Conservation (phyloP, 2,797 vertebrate genomes). For the Peromyscus attwateri region DNA sequence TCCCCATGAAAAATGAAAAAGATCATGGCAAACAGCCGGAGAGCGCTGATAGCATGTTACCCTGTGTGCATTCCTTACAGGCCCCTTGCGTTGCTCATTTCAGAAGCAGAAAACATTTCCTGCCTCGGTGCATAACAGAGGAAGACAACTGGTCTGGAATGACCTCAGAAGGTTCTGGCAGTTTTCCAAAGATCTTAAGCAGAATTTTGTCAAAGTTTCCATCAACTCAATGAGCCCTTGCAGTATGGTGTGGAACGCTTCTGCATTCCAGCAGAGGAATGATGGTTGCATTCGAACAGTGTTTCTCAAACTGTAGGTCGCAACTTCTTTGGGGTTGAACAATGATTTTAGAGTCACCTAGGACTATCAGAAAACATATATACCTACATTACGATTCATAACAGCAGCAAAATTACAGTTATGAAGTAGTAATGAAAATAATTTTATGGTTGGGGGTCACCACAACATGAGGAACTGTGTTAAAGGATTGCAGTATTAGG, state of each 20-base stretch:
- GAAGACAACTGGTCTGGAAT: conserved; percentile 84
- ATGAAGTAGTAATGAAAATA: background rate
- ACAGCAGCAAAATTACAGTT: background rate
- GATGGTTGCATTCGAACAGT: background rate
- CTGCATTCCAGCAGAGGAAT: conserved; percentile 75
- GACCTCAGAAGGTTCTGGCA: conserved; percentile 83
- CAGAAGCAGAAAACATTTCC: conserved; percentile 89
- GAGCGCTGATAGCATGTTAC: conserved; percentile 84
- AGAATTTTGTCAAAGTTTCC: conserved; percentile 80
- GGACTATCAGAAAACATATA: background rate
- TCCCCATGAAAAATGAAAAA: conserved; percentile 79
- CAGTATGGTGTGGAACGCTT: conserved; percentile 55
- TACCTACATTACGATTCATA: background rate
- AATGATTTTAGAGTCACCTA: background rate
- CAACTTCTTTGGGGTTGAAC: background rate
- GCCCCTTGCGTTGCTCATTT: conserved; percentile 84
- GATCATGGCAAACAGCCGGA: conserved; percentile 86
- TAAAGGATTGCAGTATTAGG: background rate
- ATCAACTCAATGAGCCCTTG: conserved; percentile 67
- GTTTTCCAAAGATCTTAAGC: conserved; percentile 71
- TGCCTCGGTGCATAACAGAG: conserved; percentile 85
- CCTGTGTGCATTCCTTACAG: conserved; percentile 75
- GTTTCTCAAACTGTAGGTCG: background rate
- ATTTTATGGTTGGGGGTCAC: background rate
- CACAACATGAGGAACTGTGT: background rate